A percentile compares a stretch with the other conserved stretches of the same genome.
These are phyloP conservation scores for Lottia gigantea DNA, from an alignment of 2,888 invertebrate genomes.

Conservation along the genomic window DNA sequence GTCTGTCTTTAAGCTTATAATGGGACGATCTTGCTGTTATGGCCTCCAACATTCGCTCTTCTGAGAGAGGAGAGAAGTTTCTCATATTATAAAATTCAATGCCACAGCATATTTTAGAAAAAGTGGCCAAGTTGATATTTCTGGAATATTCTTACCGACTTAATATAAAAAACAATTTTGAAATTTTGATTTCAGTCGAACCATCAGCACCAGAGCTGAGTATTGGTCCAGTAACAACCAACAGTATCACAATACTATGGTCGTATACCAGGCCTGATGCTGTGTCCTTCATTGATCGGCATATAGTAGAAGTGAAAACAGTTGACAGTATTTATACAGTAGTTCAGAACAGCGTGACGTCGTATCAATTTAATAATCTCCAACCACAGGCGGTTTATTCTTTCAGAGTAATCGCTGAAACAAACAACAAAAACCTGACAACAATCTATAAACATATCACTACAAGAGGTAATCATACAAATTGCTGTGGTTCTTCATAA, in stretches of 20 bases:
- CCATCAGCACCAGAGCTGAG: background rate
- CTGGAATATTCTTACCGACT: no score
- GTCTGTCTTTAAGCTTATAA: no score
- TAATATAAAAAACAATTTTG: no score
- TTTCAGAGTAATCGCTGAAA: background rate
- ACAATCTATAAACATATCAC: background rate
- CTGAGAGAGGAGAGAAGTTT: no score
- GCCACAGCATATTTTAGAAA: no score
- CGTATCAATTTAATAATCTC: background rate
- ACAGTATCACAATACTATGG: background rate
- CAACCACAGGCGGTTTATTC: background rate
- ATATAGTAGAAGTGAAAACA: background rate
- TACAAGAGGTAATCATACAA: background rate
- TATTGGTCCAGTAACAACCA: background rate
- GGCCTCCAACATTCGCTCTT: no score
- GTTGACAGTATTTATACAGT: background rate
- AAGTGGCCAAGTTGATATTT: no score
- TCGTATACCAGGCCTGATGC: background rate
- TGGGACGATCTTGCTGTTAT: no score
- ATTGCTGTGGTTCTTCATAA: no score
- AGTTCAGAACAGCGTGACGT: background rate
- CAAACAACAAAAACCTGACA: background rate
- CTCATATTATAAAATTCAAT: no score
- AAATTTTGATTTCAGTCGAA: background rate
- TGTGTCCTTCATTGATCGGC: background rate